These are phyloP conservation scores for Aplocera efformata DNA, from an alignment of 2,888 invertebrate species.

Conservation along the genomic window DNA sequence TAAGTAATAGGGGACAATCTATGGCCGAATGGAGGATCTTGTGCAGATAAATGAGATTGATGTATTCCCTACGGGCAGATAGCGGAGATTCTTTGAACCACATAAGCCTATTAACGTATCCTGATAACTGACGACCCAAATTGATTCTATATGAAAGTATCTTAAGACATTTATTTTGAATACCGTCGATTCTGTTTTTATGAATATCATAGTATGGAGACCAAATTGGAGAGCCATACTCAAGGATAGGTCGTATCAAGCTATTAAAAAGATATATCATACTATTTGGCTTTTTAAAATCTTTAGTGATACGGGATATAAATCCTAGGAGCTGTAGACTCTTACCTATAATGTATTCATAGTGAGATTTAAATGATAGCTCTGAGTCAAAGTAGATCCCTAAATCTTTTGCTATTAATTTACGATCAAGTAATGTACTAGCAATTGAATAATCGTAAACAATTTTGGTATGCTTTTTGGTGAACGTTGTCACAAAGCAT, in stretches of 20 bases:
- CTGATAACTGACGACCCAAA: background rate
- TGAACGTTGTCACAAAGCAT: constrained; percentile 8
- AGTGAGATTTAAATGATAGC: background rate
- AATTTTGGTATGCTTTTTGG: constrained; percentile 5
- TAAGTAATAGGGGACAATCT: too few relatives aligned
- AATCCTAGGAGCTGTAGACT: background rate
- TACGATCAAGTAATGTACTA: background rate
- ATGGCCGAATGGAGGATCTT: too few relatives aligned
- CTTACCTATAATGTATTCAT: background rate
- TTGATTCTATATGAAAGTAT: background rate
- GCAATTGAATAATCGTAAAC: background rate
- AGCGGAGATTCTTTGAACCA: background rate
- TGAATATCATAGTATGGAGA: background rate
- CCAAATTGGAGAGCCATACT: background rate
- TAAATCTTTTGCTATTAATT: constrained; percentile 1
- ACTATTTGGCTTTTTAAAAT: background rate
- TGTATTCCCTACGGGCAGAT: background rate
- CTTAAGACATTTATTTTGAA: background rate
- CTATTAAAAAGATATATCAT: background rate
- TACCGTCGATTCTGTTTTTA: background rate
- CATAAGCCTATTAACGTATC: background rate
- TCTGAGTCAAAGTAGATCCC: background rate
- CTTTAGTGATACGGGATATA: background rate
- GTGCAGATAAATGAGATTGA: too few relatives aligned
- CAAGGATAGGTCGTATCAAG: background rate